A percentile compares a stretch with the other conserved stretches of the same genome.
phyloP scores from a whole-genome alignment of 2,888 invertebrate genomes.

The Punctoribates punctum region DNA sequence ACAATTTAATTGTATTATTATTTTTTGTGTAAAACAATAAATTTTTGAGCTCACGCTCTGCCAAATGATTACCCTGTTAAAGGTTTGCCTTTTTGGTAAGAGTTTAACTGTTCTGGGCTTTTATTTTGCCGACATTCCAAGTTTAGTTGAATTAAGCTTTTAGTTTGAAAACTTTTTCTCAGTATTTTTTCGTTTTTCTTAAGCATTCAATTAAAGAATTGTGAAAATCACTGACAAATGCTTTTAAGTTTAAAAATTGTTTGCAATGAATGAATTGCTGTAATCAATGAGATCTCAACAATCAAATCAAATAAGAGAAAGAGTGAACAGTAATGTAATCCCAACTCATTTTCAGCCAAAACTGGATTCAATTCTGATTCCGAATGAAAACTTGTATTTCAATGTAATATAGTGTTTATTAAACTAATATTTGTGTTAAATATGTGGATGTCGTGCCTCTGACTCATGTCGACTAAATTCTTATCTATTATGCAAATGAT shows the following conservation, averaged over 20 bases:
- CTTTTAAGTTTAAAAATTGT: background rate
- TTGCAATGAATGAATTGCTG: background rate
- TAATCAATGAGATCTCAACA: background rate
- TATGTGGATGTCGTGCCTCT: slow-evolving; percentile 25
- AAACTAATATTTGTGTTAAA: slow-evolving; percentile 25
- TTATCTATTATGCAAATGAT: slow-evolving; percentile 36
- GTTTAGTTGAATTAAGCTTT: too few species aligned
- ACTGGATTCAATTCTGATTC: slow-evolving; percentile 14
- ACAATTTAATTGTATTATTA: slow-evolving; percentile 1
- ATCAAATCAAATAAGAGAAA: background rate
- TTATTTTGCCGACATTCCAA: too few species aligned
- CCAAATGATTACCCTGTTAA: background rate
- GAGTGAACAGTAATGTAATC: background rate
- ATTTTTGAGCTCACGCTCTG: slow-evolving; percentile 6
- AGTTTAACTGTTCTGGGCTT: background rate
- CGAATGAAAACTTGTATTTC: background rate
- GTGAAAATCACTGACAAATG: background rate
- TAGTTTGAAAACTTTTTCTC: too few species aligned
- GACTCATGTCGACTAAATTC: slow-evolving; percentile 36
- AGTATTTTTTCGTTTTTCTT: too few species aligned
- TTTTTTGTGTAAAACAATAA: background rate
- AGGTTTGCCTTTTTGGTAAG: background rate
- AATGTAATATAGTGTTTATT: background rate
- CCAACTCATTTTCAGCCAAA: background rate
- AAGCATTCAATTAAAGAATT: background rate